Conservation (phyloP, 2,888 invertebrate species). For the Ectemnius continuus region DNA sequence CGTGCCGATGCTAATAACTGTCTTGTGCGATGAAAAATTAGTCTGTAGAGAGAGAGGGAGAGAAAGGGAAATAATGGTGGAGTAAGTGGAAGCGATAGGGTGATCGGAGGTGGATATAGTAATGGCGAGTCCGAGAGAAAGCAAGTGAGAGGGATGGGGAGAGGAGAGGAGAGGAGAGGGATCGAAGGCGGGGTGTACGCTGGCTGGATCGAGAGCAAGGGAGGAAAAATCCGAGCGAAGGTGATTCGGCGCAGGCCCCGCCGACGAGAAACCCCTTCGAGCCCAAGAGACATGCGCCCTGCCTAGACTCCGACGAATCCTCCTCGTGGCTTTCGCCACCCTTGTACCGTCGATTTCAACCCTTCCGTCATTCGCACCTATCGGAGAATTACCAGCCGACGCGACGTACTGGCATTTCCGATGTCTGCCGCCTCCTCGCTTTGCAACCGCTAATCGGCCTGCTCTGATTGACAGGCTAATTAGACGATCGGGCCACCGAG, state of each 20-base stretch:
- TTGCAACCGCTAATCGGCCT: too few relatives aligned
- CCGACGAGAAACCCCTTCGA: slow-evolving; percentile 48
- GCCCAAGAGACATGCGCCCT: slow-evolving; percentile 50
- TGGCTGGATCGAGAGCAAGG: slow-evolving; percentile 49
- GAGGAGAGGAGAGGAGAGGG: too few relatives aligned
- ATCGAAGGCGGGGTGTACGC: slow-evolving; percentile 42
- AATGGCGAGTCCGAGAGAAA: slow-evolving; percentile 12
- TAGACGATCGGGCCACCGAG: too few relatives aligned
- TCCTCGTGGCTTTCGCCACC: slow-evolving; percentile 33
- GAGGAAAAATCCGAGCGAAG: slow-evolving; percentile 51
- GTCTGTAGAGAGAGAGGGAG: not conserved
- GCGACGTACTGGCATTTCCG: too few relatives aligned
- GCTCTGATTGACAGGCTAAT: too few relatives aligned
- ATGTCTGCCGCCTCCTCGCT: too few relatives aligned
- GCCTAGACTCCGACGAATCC: slow-evolving; percentile 7
- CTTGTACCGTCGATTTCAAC: slow-evolving; percentile 19
- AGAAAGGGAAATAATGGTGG: not conserved
- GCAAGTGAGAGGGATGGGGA: slow-evolving; percentile 12
- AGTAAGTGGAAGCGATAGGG: slow-evolving; percentile 67
- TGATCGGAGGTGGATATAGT: slow-evolving; percentile 67
- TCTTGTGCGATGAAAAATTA: too few relatives aligned
- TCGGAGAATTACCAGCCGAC: slow-evolving; percentile 50
- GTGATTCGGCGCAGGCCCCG: slow-evolving; percentile 72
- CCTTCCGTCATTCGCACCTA: slow-evolving; percentile 72
- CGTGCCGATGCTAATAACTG: too few relatives aligned